Base-by-base conservation (phyloP, 2,888 invertebrate species). In the Drosophila basisetae region DNA sequence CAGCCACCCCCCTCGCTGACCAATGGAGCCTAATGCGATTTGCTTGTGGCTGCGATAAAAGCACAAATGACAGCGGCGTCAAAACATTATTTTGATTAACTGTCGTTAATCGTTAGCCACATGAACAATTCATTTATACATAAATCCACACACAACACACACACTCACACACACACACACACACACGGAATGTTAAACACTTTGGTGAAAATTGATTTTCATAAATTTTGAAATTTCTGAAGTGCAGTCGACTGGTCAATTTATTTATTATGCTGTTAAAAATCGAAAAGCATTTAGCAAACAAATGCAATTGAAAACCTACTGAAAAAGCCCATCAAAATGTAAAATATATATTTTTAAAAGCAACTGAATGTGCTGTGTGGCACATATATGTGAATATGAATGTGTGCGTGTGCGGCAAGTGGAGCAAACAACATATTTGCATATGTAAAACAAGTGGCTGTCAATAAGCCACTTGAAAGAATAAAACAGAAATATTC, bases 241-340 rank as follows among this genome's bases (percentile, higher is more conserved):
- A 63, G 52, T 82, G 67, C 81, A 67, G 69, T 52, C 41, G 43
- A 60, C 16, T 50, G 73, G 22, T n/a, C 78, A 65, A 77, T 75
- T 84, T 90, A 88, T 90, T 90, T 90, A 79, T 82, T 79, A 72
- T 90, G 89, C 75, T 90, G 83, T 87, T 88, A 76, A 90, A 82
- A 84, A 73, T 82, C 59, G 56, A 73, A 76, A 73, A 75, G 80
- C 73, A 54, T 72, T 65, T 25, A 47, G 54, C 83, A 88, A 78
- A 89, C 83, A 89, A 85, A 85, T 89, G 68, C 75, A 78, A 83
- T 83, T 78, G 66, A 71, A 87, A 72, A 63, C 61, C 55, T 16
- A 18, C 47, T 59, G 52, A 37, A 76, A 71, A 60, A 59, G 59
- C 55, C 50, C 76, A 74, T 69, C 37, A 62, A 66, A 62, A 58